These are phyloP conservation scores for Tragelaphus oryx DNA, from an alignment of 2,797 vertebrate species.

Conservation along the genomic window DNA sequence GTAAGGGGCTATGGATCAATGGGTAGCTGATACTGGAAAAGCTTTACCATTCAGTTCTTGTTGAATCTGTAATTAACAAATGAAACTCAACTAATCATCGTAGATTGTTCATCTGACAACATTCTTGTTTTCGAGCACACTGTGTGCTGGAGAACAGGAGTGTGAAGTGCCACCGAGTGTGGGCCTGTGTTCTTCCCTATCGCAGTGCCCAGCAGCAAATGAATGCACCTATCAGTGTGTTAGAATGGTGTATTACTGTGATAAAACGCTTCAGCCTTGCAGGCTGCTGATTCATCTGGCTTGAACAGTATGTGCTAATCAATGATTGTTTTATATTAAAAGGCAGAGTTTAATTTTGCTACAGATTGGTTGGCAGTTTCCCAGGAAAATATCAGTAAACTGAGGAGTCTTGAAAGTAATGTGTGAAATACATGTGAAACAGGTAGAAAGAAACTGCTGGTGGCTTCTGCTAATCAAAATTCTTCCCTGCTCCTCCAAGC, in stretches of 20 bases:
- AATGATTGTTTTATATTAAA: constrained; percentile 64
- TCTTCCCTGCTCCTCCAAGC: background rate
- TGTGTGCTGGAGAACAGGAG: constrained; percentile 52
- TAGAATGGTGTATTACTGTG: constrained; percentile 34
- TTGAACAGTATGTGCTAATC: constrained; percentile 68
- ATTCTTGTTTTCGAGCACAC: constrained; percentile 58
- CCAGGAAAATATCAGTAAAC: constrained; percentile 59
- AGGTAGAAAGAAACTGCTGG: constrained; percentile 29
- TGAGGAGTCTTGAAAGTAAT: background rate
- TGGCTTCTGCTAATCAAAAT: constrained; percentile 30
- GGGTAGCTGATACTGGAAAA: constrained; percentile 48
- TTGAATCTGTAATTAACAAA: constrained; percentile 75
- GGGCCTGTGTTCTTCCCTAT: constrained; percentile 45
- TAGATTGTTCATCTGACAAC: constrained; percentile 74
- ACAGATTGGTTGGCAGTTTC: constrained; percentile 22
- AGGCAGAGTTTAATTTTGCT: constrained; percentile 58
- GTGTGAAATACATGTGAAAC: constrained; percentile 18
- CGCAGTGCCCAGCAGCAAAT: constrained; percentile 68
- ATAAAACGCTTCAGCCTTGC: constrained; percentile 59
- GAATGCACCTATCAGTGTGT: constrained; percentile 65
- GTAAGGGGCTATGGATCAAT: constrained; percentile 50
- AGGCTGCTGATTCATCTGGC: constrained; percentile 66
- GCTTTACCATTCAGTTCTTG: constrained; percentile 34
- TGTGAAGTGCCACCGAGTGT: constrained; percentile 45
- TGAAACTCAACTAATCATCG: constrained; percentile 66